Conservation (phyloP, 2,113 vertebrate species). For the Chionis minor region DNA sequence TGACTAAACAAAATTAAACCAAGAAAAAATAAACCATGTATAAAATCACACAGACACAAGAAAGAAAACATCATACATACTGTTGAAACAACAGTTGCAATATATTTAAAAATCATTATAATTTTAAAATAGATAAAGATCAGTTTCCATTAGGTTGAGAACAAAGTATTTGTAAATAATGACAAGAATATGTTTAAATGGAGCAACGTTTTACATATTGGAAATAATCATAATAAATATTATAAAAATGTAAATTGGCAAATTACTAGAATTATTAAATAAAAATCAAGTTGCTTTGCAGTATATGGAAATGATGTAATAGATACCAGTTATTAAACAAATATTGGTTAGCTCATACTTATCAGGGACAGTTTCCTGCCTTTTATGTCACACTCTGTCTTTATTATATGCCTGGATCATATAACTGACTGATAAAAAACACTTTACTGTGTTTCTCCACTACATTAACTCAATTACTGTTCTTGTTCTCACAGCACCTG, state of each 20-base stretch:
- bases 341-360: slow-evolving; percentile 38
- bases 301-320: slow-evolving; percentile 33
- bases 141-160: slow-evolving; percentile 62
- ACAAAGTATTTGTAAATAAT: slow-evolving; percentile 69
- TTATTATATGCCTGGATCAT: slow-evolving; percentile 61
- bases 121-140: slow-evolving; percentile 65
- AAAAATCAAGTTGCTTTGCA: slow-evolving; percentile 50
- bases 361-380: slow-evolving; percentile 31
- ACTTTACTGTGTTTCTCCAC: slow-evolving; percentile 68
- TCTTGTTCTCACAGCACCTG: slow-evolving; percentile 66
- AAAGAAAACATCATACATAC: neutral
- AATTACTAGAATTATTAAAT: slow-evolving; percentile 65
- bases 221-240: slow-evolving; percentile 68
- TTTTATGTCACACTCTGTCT: slow-evolving; percentile 57
- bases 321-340: slow-evolving; percentile 20
- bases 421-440: slow-evolving; percentile 68
- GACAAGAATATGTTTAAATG: slow-evolving; percentile 39
- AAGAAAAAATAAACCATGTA: neutral
- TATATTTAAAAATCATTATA: slow-evolving; percentile 51
- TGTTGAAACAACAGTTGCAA: slow-evolving; percentile 1
- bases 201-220: slow-evolving; percentile 48
- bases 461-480: slow-evolving; percentile 71
- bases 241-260: slow-evolving; percentile 51
- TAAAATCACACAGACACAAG: neutral
- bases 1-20: slow-evolving; percentile 22